These are phyloP conservation scores for Drosophila nebulosa DNA, from an alignment of 1,140 invertebrate genomes.

Conservation along the genomic window DNA sequence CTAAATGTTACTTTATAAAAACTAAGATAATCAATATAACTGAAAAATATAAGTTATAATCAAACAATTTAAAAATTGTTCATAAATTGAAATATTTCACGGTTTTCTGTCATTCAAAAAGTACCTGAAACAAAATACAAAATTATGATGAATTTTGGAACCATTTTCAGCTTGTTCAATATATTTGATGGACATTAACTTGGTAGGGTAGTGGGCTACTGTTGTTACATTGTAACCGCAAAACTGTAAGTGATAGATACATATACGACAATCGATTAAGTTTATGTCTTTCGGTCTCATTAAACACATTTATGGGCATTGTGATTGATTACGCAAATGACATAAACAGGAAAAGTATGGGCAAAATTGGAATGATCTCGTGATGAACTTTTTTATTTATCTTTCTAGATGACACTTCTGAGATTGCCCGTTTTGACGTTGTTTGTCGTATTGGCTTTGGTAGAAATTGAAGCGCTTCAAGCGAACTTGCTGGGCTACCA, in stretches of 20 bases:
- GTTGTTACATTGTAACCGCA: neutral
- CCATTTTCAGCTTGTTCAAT: neutral
- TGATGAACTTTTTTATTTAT: neutral
- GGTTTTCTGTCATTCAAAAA: too few species aligned
- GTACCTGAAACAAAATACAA: too few species aligned
- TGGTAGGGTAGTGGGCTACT: neutral
- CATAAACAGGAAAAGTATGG: slow-evolving; percentile 11
- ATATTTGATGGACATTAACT: neutral
- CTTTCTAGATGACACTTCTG: slow-evolving; percentile 45
- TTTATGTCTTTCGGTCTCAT: slow-evolving; percentile 52
- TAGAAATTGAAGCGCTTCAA: neutral
- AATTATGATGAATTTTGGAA: too few species aligned
- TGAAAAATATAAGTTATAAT: too few species aligned
- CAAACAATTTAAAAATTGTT: too few species aligned
- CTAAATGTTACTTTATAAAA: too few species aligned
- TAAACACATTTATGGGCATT: slow-evolving; percentile 64
- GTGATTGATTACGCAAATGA: slow-evolving; percentile 54
- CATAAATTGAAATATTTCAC: too few species aligned
- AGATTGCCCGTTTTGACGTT: slow-evolving; percentile 21
- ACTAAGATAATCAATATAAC: too few species aligned
- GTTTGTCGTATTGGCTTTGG: slow-evolving; percentile 18
- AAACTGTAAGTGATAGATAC: slow-evolving; percentile 50
- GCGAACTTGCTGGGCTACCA: slow-evolving; percentile 53
- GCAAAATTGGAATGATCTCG: neutral
- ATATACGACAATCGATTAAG: slow-evolving; percentile 62